Base-by-base conservation (phyloP, 2,888 invertebrate genomes). In the Calameuta pallipes region DNA sequence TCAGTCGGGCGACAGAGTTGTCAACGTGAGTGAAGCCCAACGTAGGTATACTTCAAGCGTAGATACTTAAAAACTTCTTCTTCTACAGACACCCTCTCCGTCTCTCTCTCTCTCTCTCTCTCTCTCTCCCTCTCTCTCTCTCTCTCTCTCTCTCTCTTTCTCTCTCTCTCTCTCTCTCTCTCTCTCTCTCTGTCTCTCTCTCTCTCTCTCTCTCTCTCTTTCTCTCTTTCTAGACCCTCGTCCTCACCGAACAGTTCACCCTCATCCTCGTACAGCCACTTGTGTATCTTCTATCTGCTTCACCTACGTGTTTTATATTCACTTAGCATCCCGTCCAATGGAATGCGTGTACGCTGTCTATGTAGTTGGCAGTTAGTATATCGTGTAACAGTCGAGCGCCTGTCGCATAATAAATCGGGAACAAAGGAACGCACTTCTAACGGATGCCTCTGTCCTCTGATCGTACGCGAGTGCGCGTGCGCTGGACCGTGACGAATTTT, bases 371-470 rank as follows among this genome's bases (percentile, higher is more conserved):
- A 81, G 79, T 82, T 81, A 80, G 80, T 80, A 81, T 81, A 76
- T 79, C 79, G 75, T 80, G 81, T 80, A 80, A 76, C 77, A 77
- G 74, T 79, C 37, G 73, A 23, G 78, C 80, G 80, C 75, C 76
- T 75, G 79, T 73, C 76, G 83, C 81, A 80, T 81, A 80, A 78
- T 76, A 81, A 81, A 75, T 81, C 74, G 78, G 82, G 83, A 82
- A 71, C 71, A 71, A 71, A 31, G 71, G 23, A 33, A 33, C 71
- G 71, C 71, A 34, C 33, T 71, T 56, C 31, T 71, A 31, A 33
- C 31, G 71, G 6, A 33, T 34, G 31, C 33, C 71, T 31, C 71
- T 71, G 33, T 34, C 33, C 56, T 56, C 56, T 23, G 56, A 56
- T 9, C 56, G 56, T 56, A 23, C 56, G 56, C 56, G 56, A 23